Conservation (phyloP, 2,113 vertebrate species). For the Rhinolophus ferrumequinum region DNA sequence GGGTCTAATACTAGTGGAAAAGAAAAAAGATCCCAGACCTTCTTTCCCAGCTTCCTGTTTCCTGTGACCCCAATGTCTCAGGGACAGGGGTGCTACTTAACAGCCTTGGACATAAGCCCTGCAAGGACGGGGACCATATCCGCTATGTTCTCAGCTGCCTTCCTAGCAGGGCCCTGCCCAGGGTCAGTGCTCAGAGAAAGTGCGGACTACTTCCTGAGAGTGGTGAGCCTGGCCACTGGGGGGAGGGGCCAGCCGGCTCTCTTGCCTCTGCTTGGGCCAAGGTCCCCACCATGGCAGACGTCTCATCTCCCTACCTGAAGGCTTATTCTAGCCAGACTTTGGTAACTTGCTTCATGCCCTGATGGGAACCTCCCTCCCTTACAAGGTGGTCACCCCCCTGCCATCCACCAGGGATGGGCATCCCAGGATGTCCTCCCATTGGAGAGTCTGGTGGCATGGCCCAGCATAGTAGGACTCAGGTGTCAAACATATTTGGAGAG, state of each 20-base stretch:
- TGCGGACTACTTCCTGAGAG: neutral
- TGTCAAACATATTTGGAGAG: neutral
- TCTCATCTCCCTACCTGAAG: neutral
- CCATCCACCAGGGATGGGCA: neutral
- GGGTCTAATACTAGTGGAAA: neutral
- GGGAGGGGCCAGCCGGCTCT: neutral
- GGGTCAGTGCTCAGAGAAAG: neutral
- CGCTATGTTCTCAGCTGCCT: neutral
- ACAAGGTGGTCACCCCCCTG: neutral
- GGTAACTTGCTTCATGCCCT: neutral
- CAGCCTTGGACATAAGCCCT: fast-evolving
- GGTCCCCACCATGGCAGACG: neutral
- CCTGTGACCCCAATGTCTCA: neutral
- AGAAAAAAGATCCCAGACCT: neutral
- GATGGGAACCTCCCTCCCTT: neutral
- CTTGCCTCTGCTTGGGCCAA: neutral
- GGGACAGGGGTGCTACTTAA: too few relatives aligned
- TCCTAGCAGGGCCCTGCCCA: neutral
- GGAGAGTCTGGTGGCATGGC: neutral
- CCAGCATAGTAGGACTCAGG: neutral
- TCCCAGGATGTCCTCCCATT: neutral
- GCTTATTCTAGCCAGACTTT: neutral
- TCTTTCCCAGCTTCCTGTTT: neutral
- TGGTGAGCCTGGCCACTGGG: neutral
- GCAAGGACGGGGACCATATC: neutral